A percentile compares a stretch with the other conserved stretches of the same genome.
These are phyloP conservation scores for Dasyurus viverrinus DNA, from an alignment of 2,113 vertebrate species.

Conservation along the genomic window DNA sequence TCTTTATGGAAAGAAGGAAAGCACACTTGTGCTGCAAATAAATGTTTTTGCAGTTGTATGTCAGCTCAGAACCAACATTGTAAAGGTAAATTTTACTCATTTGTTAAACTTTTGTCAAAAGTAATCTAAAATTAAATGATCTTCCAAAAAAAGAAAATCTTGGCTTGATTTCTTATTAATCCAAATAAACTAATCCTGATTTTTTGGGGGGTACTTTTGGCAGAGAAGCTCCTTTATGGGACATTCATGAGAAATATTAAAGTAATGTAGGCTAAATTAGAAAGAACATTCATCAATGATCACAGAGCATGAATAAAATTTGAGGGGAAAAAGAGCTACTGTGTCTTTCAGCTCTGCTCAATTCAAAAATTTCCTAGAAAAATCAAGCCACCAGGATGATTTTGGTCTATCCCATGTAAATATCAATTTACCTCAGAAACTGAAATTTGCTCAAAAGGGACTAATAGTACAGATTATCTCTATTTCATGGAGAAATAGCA, in stretches of 20 bases:
- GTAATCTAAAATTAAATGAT: background rate
- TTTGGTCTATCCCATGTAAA: background rate
- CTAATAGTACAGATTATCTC: background rate
- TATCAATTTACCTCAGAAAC: background rate
- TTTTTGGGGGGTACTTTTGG: background rate
- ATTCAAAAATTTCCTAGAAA: constrained; percentile 15
- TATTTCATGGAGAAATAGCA: background rate
- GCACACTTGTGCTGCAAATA: background rate
- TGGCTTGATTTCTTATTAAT: constrained; percentile 2
- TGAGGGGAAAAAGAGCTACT: background rate
- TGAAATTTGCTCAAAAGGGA: constrained; percentile 7
- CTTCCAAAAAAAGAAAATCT: background rate
- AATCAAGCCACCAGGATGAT: background rate
- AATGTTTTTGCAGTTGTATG: background rate
- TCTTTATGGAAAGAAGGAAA: background rate
- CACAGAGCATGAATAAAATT: background rate
- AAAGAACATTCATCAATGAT: background rate
- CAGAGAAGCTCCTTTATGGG: background rate
- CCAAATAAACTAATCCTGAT: background rate
- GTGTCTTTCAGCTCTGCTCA: background rate
- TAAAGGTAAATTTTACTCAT: background rate
- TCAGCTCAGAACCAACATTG: background rate
- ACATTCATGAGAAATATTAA: background rate
- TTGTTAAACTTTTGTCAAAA: background rate
- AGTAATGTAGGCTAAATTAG: background rate